Evolutionary conservation across 1,140 invertebrate genomes (phyloP).

Genomic region (Drosophila pruinosa): DNA sequence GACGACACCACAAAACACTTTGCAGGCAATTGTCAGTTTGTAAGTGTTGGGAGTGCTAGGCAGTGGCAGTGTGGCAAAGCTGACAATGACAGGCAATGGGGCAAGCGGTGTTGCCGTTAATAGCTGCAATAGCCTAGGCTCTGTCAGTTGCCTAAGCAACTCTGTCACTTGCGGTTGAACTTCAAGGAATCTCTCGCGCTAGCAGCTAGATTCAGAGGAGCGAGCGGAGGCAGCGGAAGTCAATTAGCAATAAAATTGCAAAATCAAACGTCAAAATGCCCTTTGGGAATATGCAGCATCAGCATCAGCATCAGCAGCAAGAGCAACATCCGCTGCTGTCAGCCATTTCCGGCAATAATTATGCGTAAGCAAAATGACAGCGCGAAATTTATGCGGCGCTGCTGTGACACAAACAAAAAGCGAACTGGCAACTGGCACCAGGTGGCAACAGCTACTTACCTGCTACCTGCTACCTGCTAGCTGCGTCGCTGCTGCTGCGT

Average conservation of each 20-base stretch:
- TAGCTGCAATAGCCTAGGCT: slow-evolving; percentile 44
- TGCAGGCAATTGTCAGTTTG: slow-evolving; percentile 72
- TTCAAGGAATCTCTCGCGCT: background rate
- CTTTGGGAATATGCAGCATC: slow-evolving; percentile 50
- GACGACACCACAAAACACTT: slow-evolving; percentile 73
- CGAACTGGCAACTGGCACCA: background rate
- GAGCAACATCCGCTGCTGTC: slow-evolving; percentile 58
- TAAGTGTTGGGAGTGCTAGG: slow-evolving; percentile 20
- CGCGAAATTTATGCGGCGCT: slow-evolving; percentile 47
- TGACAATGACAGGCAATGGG: slow-evolving; percentile 63
- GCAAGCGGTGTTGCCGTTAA: slow-evolving; percentile 46
- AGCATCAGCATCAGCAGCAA: slow-evolving; percentile 37
- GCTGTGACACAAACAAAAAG: slow-evolving; percentile 7
- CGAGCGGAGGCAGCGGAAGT: slow-evolving; percentile 39
- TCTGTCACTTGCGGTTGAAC: slow-evolving; percentile 74
- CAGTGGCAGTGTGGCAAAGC: slow-evolving; percentile 26
- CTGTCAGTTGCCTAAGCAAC: slow-evolving; percentile 66
- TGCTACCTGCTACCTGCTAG: too few relatives aligned
- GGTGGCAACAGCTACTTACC: slow-evolving; percentile 1
- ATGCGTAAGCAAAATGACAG: slow-evolving; percentile 70
- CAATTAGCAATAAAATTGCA: slow-evolving; percentile 76
- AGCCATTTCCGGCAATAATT: slow-evolving; percentile 69
- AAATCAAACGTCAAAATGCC: slow-evolving; percentile 60
- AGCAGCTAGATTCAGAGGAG: background rate
- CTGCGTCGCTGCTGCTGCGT: background rate